phyloP scores from a whole-genome alignment of 2,888 invertebrate genomes.

The Laothoe populi region DNA sequence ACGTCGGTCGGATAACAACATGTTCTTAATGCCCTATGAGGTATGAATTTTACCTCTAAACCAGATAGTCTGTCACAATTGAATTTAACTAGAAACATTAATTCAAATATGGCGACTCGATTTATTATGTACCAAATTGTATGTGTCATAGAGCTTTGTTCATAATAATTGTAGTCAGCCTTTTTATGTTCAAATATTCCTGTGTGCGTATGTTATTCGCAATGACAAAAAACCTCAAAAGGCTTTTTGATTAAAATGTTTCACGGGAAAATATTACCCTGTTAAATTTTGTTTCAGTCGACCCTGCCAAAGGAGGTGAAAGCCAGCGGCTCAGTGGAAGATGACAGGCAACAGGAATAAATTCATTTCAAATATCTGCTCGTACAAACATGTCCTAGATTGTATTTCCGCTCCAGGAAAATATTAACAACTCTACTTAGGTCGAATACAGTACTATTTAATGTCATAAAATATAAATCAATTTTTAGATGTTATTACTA shows the following conservation, averaged over 20 bases:
- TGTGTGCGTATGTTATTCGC: neutral
- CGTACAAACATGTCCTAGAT: slow-evolving; percentile 48
- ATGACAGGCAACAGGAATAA: slow-evolving; percentile 77
- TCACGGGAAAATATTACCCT: neutral
- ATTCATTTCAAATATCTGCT: slow-evolving; percentile 48
- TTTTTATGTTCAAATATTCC: neutral
- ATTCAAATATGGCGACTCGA: neutral
- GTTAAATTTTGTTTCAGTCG: slow-evolving; percentile 61
- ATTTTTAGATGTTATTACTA: slow-evolving; percentile 69
- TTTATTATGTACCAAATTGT: neutral
- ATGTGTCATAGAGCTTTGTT: neutral
- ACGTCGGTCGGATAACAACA: slow-evolving; percentile 88
- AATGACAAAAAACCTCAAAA: neutral
- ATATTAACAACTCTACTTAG: slow-evolving; percentile 45
- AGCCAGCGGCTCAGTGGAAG: slow-evolving; percentile 70
- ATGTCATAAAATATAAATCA: slow-evolving; percentile 62
- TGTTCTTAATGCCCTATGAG: slow-evolving; percentile 80
- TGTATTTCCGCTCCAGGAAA: slow-evolving; percentile 64
- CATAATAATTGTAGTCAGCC: neutral
- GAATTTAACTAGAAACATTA: too few species aligned
- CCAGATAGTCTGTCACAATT: too few species aligned
- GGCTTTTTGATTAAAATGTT: slow-evolving; percentile 3
- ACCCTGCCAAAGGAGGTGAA: slow-evolving; percentile 77
- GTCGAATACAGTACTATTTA: slow-evolving; percentile 44
- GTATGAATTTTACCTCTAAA: slow-evolving; percentile 57